A percentile compares a stretch with the other conserved stretches of the same genome.
Evolutionary conservation across 35 echinoderm and acorn worm species (phyloP).

Genomic region (Strongylocentrotus purpuratus): DNA sequence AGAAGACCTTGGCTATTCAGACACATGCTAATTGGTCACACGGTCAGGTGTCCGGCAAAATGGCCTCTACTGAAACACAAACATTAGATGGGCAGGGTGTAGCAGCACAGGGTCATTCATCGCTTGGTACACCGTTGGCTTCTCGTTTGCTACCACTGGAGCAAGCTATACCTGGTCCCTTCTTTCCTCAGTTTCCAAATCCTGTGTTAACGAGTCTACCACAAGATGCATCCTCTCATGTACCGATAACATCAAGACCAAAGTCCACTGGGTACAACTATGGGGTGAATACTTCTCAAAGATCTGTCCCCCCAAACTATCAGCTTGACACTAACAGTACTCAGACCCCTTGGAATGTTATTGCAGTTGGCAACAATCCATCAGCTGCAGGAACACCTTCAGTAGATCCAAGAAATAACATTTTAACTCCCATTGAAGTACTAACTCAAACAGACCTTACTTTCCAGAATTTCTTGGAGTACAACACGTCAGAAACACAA

Average conservation of each 20-base stretch:
- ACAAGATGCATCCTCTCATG: not conserved
- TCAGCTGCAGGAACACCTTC: not conserved
- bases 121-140: too few species aligned
- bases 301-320: not conserved
- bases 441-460: slow-evolving; percentile 28
- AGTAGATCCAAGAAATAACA: not conserved
- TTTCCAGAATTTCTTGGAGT: slow-evolving; percentile 40
- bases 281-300: not conserved
- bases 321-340: slow-evolving; percentile 27
- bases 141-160: not conserved
- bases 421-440: slow-evolving; percentile 5
- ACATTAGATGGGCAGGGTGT: not conserved
- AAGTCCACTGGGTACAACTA: not conserved
- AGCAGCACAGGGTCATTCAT: not conserved
- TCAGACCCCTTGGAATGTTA: slow-evolving; percentile 22
- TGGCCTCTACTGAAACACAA: slow-evolving; percentile 6
- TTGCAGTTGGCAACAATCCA: not conserved
- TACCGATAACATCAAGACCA: not conserved
- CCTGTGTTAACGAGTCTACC: not conserved
- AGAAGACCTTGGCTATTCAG: slow-evolving; percentile 34
- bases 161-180: not conserved
- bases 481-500: slow-evolving; percentile 31
- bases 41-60: not conserved
- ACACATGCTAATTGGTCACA: not conserved
- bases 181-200: not conserved